Conservation (phyloP, 2,113 vertebrate species). For the Boleophthalmus pectinirostris region DNA sequence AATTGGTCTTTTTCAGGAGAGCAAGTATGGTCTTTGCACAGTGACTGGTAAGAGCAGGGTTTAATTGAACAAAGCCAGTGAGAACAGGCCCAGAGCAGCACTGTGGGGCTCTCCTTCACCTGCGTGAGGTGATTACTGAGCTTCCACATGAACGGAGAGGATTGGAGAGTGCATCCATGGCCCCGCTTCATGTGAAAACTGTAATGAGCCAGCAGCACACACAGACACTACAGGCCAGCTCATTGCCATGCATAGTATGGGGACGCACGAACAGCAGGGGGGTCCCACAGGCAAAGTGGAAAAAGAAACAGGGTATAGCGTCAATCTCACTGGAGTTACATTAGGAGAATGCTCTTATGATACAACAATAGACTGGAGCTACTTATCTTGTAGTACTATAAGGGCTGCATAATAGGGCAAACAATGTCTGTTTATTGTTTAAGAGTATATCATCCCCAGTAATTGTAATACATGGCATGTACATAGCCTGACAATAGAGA, state of each 20-base stretch:
- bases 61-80: conserved; percentile 53
- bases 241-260: conserved; percentile 58
- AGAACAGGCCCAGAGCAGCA: conserved; percentile 23
- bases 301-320: conserved; percentile 31
- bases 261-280: conserved; percentile 38
- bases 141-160: conserved; percentile 17
- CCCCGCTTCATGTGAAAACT: conserved; percentile 31
- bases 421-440: not conserved
- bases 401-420: not conserved
- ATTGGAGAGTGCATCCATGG: conserved; percentile 33
- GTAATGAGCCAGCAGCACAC: conserved; percentile 52
- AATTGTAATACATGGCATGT: not conserved
- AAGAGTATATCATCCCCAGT: not conserved
- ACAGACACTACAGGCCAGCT: conserved; percentile 35
- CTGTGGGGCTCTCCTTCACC: conserved; percentile 34
- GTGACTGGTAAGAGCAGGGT: conserved; percentile 24
- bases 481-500: not conserved
- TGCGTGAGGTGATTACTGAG: conserved; percentile 46
- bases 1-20: not conserved
- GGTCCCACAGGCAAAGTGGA: conserved; percentile 38
- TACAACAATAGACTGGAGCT: conserved; percentile 17
- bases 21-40: conserved; percentile 8
- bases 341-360: conserved; percentile 37
- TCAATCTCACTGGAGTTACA: conserved; percentile 25
- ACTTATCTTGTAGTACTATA: not conserved